Evolutionary conservation across 2,888 invertebrate genomes (phyloP), one percentile per base, ranked within the genome.

Genomic region (Malacosoma neustria): DNA sequence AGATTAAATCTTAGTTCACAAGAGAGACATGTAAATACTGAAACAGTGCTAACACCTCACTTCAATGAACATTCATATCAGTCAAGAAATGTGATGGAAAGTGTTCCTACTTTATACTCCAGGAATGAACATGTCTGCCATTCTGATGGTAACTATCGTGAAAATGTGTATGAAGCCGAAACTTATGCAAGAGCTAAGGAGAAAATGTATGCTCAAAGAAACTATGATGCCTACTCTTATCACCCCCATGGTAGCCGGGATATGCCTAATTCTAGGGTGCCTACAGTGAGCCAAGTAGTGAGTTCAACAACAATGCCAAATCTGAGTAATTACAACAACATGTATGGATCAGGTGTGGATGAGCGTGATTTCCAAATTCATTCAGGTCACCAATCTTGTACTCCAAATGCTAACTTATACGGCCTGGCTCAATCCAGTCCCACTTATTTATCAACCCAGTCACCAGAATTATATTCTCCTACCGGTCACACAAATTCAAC

Each of bases 231-330:
- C 30, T 85, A 79, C 51, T 74, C 70, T 45, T 82, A 81, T 54
- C 79, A 82, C 51, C 61, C 74, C 30, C 80, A 79, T 51, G 71
- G 65, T 29, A 69, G 60, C 44, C 62, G 72, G 47, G 74, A 81
- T 46, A 43, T 75, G 40, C 59, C 70, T 40, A 77, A 66, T 50
- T 70, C 82, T 38, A 69, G 79, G 59, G 57, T 84, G 34, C 81
- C 77, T 42, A 81, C 84, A 43, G 75, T 84, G 34, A 82, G 82
- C 51, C 84, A 84, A 56, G 77, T 80, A 38, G 85, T 85, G 32
- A 76, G 76, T 54, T 84, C 85, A 38, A 80, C 73, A 45, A 85
- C 84, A 46, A 85, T 85, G 85, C 85, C 86, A 49, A 85, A 86
- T 63, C 64, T 85, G 53, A 80, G 77, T 54, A 71, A 66, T 44